A percentile compares a stretch with the other conserved stretches of the same genome.
phyloP scores from a whole-genome alignment of 2,797 vertebrate genomes.

The Gambusia yucatana region DNA sequence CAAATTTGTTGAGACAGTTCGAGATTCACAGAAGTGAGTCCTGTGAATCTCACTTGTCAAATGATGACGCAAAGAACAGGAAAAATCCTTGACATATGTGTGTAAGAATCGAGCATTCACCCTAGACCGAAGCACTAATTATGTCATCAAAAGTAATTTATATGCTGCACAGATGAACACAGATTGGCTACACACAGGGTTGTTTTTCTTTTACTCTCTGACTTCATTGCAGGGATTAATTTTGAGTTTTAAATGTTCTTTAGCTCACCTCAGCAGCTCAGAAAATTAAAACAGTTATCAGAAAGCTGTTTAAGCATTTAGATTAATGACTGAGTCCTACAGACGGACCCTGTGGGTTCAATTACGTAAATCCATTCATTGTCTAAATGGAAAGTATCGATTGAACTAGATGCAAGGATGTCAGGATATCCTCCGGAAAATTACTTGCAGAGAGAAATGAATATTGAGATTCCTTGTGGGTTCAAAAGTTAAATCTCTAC shows the following conservation, averaged over 20 bases:
- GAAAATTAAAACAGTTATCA: constrained; percentile 54
- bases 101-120: constrained; percentile 3
- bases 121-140: constrained; percentile 25
- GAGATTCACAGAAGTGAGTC: neutral
- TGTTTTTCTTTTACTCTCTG: constrained; percentile 4
- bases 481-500: neutral
- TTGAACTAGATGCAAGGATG: constrained; percentile 54
- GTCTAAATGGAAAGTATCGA: constrained; percentile 72
- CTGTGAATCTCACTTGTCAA: constrained; percentile 14
- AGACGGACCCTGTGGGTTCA: constrained; percentile 56
- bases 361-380: constrained; percentile 65
- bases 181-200: neutral
- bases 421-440: constrained; percentile 45
- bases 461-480: neutral
- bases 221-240: constrained; percentile 26
- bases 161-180: constrained; percentile 33
- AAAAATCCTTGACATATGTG: constrained; percentile 34
- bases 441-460: constrained; percentile 37
- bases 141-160: constrained; percentile 34
- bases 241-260: constrained; percentile 38
- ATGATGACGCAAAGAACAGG: constrained; percentile 43
- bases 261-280: constrained; percentile 35
- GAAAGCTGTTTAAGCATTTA: constrained; percentile 58
- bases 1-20: constrained; percentile 18
- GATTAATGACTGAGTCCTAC: constrained; percentile 44